Conservation (phyloP, 2,888 invertebrate genomes). For the Ochropleura leucogaster region DNA sequence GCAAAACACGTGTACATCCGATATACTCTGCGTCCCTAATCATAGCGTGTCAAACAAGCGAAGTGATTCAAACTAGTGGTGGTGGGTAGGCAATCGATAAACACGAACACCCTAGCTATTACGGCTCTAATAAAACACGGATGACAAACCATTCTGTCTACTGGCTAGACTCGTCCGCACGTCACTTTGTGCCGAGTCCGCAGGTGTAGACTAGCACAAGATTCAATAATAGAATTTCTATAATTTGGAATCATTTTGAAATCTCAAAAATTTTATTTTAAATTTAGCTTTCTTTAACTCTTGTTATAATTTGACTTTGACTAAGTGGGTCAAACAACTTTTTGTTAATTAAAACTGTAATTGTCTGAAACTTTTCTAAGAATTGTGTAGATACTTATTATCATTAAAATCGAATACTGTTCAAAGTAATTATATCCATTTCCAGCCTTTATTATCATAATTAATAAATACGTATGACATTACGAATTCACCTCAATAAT, state of each 20-base stretch:
- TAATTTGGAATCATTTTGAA: conserved; percentile 8
- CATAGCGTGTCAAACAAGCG: conserved; percentile 34
- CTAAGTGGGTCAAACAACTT: background rate
- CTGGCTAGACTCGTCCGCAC: conserved; percentile 37
- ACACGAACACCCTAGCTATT: conserved; percentile 39
- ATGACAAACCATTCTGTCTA: conserved; percentile 51
- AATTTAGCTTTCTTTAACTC: background rate
- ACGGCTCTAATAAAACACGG: conserved; percentile 54
- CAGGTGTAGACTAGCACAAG: conserved; percentile 21
- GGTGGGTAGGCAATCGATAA: conserved; percentile 49
- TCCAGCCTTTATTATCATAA: conserved; percentile 11
- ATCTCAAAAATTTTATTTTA: background rate
- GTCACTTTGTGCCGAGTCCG: conserved; percentile 44
- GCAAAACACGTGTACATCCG: conserved; percentile 34
- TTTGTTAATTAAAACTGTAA: conserved; percentile 4
- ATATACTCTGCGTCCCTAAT: conserved; percentile 34
- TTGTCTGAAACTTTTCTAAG: conserved; percentile 2
- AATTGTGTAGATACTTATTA: background rate
- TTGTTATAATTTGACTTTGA: background rate
- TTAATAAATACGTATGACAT: conserved; percentile 26
- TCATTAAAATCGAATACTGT: background rate
- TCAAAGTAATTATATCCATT: background rate
- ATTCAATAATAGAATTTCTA: background rate
- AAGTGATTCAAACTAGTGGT: conserved; percentile 41
- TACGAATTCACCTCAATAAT: conserved; percentile 41